phyloP scores from a whole-genome alignment of 2,113 vertebrate genomes.

The Myocastor coypus region DNA sequence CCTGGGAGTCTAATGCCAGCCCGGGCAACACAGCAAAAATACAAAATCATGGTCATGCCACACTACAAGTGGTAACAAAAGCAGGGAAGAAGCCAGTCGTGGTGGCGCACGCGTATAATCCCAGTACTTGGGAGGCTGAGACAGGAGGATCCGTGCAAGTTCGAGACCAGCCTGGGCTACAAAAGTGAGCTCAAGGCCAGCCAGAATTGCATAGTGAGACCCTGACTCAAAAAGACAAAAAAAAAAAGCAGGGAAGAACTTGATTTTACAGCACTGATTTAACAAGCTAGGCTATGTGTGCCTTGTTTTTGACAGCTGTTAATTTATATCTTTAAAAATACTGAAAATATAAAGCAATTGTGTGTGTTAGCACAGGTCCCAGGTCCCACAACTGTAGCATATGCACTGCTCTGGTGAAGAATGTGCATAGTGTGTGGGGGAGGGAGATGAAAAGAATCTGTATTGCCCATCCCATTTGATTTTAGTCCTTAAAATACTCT shows the following conservation, averaged over 20 bases:
- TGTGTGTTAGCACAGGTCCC: neutral
- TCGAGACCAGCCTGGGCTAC: too few species aligned
- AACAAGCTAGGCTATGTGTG: neutral
- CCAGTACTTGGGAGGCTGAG: too few species aligned
- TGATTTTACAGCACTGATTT: neutral
- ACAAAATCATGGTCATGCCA: neutral
- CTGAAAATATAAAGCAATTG: neutral
- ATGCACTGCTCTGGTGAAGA: neutral
- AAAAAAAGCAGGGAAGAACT: neutral
- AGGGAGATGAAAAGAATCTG: neutral
- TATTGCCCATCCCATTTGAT: neutral
- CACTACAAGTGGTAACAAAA: neutral
- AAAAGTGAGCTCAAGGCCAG: too few species aligned
- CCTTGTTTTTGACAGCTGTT: neutral
- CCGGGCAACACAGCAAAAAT: neutral
- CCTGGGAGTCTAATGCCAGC: neutral
- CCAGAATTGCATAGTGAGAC: too few species aligned
- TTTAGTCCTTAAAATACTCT: neutral
- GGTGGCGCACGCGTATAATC: too few species aligned
- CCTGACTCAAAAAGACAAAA: too few species aligned
- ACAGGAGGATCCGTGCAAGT: too few species aligned
- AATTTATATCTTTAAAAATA: neutral
- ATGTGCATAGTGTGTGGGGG: fast-evolving
- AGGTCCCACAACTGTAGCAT: neutral
- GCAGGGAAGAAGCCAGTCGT: neutral